phyloP scores from a whole-genome alignment of 2,888 invertebrate genomes.

The Macrosoma leucophasiata region DNA sequence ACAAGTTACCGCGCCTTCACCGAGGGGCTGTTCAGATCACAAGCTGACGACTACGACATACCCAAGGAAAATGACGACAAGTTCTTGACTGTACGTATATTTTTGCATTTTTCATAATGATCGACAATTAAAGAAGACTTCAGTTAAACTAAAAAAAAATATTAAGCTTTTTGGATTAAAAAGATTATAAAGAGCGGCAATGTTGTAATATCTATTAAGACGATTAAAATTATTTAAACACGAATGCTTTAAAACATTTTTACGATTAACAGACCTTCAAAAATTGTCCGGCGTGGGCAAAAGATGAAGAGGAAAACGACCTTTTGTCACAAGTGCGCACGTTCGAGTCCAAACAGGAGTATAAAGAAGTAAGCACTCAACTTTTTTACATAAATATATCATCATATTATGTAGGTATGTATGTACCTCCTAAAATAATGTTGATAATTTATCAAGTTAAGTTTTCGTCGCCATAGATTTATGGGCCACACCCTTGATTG shows the following conservation, averaged over 20 bases:
- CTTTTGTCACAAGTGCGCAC: constrained; percentile 46
- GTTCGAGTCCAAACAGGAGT: constrained; percentile 63
- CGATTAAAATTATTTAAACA: too few species aligned
- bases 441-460: background rate
- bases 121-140: too few species aligned
- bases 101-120: too few species aligned
- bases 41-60: constrained; percentile 51
- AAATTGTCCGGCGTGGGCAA: constrained; percentile 77
- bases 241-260: too few species aligned
- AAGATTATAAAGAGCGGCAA: too few species aligned
- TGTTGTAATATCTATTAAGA: too few species aligned
- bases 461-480: too few species aligned
- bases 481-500: too few species aligned
- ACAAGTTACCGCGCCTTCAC: constrained; percentile 79
- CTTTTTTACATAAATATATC: too few species aligned
- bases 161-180: too few species aligned
- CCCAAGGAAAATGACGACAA: constrained; percentile 65
- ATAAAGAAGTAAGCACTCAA: constrained; percentile 45
- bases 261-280: constrained; percentile 81
- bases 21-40: constrained; percentile 78
- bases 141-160: too few species aligned
- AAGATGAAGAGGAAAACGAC: constrained; percentile 58
- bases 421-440: background rate
- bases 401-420: background rate
- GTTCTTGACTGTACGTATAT: too few species aligned